phyloP scores from a whole-genome alignment of 2,797 vertebrate genomes.

The Fringilla coelebs region DNA sequence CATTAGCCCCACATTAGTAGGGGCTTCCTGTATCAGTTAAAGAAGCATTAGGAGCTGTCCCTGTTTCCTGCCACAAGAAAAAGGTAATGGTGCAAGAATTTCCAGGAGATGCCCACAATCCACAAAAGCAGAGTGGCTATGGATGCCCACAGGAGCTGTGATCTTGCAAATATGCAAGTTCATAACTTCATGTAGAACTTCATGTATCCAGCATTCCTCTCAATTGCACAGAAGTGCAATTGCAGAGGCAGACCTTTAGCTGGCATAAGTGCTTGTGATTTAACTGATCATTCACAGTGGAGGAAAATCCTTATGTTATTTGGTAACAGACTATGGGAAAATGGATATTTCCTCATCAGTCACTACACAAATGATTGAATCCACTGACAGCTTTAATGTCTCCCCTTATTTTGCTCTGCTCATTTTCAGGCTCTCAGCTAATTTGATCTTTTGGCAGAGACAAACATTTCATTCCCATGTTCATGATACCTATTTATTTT shows the following conservation, averaged over 20 bases:
- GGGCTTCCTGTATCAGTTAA: not conserved
- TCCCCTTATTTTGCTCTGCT: not conserved
- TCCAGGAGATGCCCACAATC: not conserved
- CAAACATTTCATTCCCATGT: not conserved
- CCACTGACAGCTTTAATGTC: not conserved
- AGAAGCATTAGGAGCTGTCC: not conserved
- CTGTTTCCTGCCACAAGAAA: not conserved
- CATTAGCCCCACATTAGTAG: not conserved
- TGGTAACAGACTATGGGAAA: not conserved
- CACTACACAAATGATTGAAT: not conserved
- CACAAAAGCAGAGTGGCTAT: not conserved
- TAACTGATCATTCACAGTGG: not conserved
- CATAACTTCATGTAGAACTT: not conserved
- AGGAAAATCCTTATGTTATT: not conserved
- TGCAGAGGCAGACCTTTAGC: not conserved
- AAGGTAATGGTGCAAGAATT: not conserved
- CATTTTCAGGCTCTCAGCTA: not conserved
- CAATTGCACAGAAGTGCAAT: not conserved
- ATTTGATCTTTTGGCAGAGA: not conserved
- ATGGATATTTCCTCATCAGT: not conserved
- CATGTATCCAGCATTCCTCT: not conserved
- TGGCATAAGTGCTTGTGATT: not conserved
- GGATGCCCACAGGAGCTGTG: not conserved
- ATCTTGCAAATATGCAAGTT: not conserved
- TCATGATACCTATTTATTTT: constrained; percentile 1